Base-by-base conservation (phyloP, 1,140 invertebrate species). In the Vanessa tameamea region DNA sequence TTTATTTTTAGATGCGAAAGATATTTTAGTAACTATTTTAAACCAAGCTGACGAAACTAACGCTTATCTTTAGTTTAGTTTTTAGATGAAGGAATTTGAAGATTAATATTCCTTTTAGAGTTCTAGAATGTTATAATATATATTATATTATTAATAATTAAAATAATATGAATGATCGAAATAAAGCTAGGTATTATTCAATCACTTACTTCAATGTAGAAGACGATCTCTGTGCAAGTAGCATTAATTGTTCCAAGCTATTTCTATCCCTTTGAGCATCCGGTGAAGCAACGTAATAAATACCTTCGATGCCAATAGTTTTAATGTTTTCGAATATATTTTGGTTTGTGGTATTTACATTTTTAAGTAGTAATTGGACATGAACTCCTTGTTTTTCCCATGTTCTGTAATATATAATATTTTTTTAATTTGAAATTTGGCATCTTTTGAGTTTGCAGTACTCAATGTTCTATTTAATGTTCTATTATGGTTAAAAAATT, bases 171-270 rank as follows among this genome's bases (percentile, higher is more conserved):
- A 20, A 11, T 6, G 6, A 43, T 43, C 9, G 7, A 43, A 43
- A 43, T 1, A 43, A 43, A 43, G 9, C 7, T 5, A 43, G 4
- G 7, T 9, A 11, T 43, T 43, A 50, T 59, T 55, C 37, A 31
- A 31, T n/a, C 65, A 69, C 69, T 72, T 53, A 73, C 65, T 72
- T 78, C 50, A 74, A 50, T 6, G 53, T 12, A 13, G 47, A 65
- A 37, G 8, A 15, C 5, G 26, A 57, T 37, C 20, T 70, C 23
- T 47, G 53, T 20, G 37, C 11, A 13, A 59, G 9, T 14, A 57
- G 20, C 53, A 31, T 69, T 11, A 75, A 14, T 43, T 69, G 61
- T 51, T 75, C 67, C 16, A 75, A 43, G n/a, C 6, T 57, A 23
- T n/a, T 75, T 0, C 4, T 55, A 9, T 59, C 64, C 0, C 1